Base-by-base conservation (phyloP, 2,797 vertebrate species). In the Hafferia zeledoni region DNA sequence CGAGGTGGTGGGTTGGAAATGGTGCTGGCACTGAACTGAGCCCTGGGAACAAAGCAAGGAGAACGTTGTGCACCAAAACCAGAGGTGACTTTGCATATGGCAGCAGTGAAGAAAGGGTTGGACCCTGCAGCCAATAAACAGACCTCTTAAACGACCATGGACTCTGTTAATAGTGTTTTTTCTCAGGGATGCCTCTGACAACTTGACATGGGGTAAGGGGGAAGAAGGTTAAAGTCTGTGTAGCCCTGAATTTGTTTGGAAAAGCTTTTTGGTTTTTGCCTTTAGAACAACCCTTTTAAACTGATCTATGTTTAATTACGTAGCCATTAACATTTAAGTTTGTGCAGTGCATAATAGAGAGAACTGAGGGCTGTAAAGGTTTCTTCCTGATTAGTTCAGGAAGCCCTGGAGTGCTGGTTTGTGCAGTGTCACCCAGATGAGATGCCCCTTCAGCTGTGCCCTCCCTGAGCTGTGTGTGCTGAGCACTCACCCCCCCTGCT, bases 51-150 rank as follows among this genome's bases (percentile, higher is more conserved):
- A 83, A 93, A 79, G 71, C 59, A 33, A 92, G 80, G 84, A 71
- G 64, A 94, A 81, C 9, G 18, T n/a, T 59, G 85, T 71, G 39
- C 68, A 28, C 81, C 93, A 63, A 68, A 80, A 90, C 28, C 10
- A 30, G 65, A 69, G 79, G 43, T 90, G 86, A 43, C 43, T 47
- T 76, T 83, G 37, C 39, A 4, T 46, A 65, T 27, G 77, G 91
- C 94, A 87, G 93, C 95, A 91, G 85, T 33, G 63, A 70, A 84
- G 93, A 69, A 90, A 82, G 56, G 30, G 60, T 90, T 76, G 92
- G 91, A 87, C 82, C 72, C 88, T 94, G 94, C 94, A 91, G 86
- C 95, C 89, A 96, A 95, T 96, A 96, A 96, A 96, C 72, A 90
- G 94, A 96, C 94, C 91, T 97, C 95, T 95, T 67, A 57, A 93